Base-by-base conservation (phyloP, 1,140 invertebrate genomes). In the Micrasema minimum region DNA sequence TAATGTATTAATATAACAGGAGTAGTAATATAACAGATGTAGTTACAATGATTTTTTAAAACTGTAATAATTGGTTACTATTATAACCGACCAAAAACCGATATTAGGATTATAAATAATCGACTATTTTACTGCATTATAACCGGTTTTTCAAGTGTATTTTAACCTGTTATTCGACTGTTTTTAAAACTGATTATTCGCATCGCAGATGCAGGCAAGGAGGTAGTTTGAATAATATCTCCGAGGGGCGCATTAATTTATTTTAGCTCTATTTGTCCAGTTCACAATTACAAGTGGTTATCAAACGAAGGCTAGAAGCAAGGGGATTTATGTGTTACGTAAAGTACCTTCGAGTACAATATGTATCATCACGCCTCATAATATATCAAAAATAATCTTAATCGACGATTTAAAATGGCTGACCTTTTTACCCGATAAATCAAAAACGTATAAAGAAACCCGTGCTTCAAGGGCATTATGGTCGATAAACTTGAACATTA, bases 221-320 rank as follows among this genome's bases (percentile, higher is more conserved):
- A 38, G 59, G 41, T 16, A 41, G 41, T 61, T 61, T 64, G 59
- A 64, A 46, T 46, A 59, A 59, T 59, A 59, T 59, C 35, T 20
- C 14, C 14, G 16, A 46, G 22, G 59, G 59, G 59, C n/a, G 16
- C n/a, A 46, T 64, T 64, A 64, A 64, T 46, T 64, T 64, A 64
- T 64, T 64, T 64, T 57, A 38, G 43, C 59, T 64, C 38, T 64
- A 64, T 64, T 64, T 64, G 43, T 46, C 59, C 59, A 20, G n/a
- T 55, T 26, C 22, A 11, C 10, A 12, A 64, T 46, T 46, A 64
- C 43, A 45, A 45, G 22, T 46, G 57, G 14, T 22, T 45, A 46
- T 45, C 59, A 64, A 26, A 46, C 22, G 59, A 12, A 61, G 57
- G 55, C 38, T 4, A 16, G 22, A 10, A 12, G 51, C 9, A 16